Conservation (phyloP, 2,888 invertebrate genomes). For the Perithous albicinctus region DNA sequence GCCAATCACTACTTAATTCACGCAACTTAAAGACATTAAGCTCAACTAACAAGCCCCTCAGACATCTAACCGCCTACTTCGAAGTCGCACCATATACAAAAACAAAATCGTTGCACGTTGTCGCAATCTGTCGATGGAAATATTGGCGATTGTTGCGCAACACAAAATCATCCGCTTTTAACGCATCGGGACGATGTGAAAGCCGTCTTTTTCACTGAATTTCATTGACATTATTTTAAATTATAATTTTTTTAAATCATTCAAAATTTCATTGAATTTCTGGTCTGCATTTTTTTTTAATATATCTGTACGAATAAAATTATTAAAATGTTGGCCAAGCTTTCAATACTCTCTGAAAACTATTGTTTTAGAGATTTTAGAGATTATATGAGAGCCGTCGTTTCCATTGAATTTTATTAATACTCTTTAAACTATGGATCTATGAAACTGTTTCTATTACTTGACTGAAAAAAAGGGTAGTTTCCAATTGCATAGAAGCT, state of each 20-base stretch:
- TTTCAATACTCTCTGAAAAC: too few species aligned
- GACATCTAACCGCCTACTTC: slow-evolving; percentile 28
- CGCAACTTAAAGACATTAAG: slow-evolving; percentile 48
- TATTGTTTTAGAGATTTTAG: too few species aligned
- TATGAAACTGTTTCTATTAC: too few species aligned
- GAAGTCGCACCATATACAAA: slow-evolving; percentile 18
- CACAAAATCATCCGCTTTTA: slow-evolving; percentile 16
- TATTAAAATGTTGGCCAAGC: too few species aligned
- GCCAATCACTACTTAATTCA: slow-evolving; percentile 63
- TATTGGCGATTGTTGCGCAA: slow-evolving; percentile 5
- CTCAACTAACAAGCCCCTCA: slow-evolving; percentile 63
- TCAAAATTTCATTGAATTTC: too few species aligned
- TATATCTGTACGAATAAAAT: too few species aligned
- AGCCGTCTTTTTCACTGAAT: neutral
- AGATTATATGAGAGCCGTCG: too few species aligned
- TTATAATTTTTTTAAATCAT: neutral
- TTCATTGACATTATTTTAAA: neutral
- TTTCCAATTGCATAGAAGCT: too few species aligned
- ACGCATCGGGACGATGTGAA: slow-evolving; percentile 11
- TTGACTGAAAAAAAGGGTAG: too few species aligned
- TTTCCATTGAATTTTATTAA: too few species aligned
- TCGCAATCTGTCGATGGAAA: slow-evolving; percentile 5
- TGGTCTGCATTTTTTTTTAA: too few species aligned
- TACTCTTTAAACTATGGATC: too few species aligned
- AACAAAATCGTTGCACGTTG: slow-evolving; percentile 29